Percentiles rank a stretch among this genome's conserved stretches.
Conservation (phyloP, 1,140 invertebrate genomes). For the Apis florea region DNA sequence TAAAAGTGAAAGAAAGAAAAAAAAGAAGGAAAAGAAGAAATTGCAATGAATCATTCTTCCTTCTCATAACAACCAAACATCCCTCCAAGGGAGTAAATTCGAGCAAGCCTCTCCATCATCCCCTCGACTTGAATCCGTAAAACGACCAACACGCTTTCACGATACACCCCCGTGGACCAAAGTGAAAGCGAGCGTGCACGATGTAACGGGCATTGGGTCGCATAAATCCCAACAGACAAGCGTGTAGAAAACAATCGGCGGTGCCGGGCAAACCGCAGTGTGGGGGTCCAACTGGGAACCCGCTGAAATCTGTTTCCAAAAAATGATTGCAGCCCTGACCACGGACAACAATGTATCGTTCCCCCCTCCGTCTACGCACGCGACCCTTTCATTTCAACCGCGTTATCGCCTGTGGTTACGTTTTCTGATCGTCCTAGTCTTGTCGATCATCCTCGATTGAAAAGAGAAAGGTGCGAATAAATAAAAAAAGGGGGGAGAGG, state of each 20-base stretch:
- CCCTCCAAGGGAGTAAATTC: too few species aligned
- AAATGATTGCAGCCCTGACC: slow-evolving; percentile 19
- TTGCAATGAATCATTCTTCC: too few species aligned
- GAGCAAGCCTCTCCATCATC: background rate
- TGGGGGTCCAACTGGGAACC: background rate
- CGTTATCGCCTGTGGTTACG: slow-evolving; percentile 15
- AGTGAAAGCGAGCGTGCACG: background rate
- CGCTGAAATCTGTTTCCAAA: slow-evolving; percentile 11
- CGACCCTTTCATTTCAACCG: background rate
- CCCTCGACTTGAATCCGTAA: background rate
- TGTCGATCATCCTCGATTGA: background rate
- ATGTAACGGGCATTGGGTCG: background rate
- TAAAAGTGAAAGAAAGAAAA: too few species aligned
- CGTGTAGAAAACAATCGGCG: background rate
- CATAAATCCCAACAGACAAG: background rate
- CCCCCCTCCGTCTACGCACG: background rate
- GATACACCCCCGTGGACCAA: background rate
- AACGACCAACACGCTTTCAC: background rate
- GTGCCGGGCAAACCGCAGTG: background rate
- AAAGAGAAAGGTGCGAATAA: background rate
- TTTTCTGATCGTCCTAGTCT: background rate
- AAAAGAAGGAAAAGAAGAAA: too few species aligned
- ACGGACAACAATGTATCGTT: background rate
- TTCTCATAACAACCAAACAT: too few species aligned
- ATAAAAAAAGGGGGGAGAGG: too few species aligned